Base-by-base conservation (phyloP, 2,888 invertebrate species). In the Autographa pulchrina region DNA sequence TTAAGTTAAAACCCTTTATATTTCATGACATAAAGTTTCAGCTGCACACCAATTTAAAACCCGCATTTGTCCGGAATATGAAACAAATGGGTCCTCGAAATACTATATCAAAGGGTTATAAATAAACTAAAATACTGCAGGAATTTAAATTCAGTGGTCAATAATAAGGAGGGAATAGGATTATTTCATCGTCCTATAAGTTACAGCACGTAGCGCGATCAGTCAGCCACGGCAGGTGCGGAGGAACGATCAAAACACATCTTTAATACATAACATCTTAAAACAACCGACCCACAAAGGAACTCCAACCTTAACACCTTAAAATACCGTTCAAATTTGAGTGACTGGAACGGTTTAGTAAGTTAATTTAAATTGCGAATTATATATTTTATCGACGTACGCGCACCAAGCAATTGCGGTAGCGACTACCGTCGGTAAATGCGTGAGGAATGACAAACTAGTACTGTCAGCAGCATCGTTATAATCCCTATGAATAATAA, bases 181-280 rank as follows among this genome's bases (percentile, higher is more conserved):
- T 85, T 86, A 85, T 86, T 84, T 84, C 82, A 82, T 88, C 84
- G 81, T 75, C 80, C 67, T 86, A 82, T 85, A 87, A 87, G 85
- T 87, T 85, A 86, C 83, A 81, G 86, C 89, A 86, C 90, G 88
- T 90, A 84, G 77, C 84, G 77, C 86, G 86, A 90, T 91, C 91
- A 90, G 88, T 92, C 91, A 91, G 82, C 83, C 89, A 78, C 77
- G 80, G 91, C 92, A 92, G 92, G 91, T 92, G 92, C 92, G 86
- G 85, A 82, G 85, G 86, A 86, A 76, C 83, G 80, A 81, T 80
- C 81, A 77, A 70, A 75, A 85, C 81, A 72, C 79, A 72, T 60
- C 70, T 67, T 78, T 73, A 76, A 74, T 71, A 81, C 72, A 78
- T 75, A 86, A 83, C 79, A 82, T 61, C 81, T 20, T 70, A 85